A percentile compares a stretch with the other conserved stretches of the same genome.
Conservation (phyloP, 2,797 vertebrate genomes). For the Rhynchotus rufescens region DNA sequence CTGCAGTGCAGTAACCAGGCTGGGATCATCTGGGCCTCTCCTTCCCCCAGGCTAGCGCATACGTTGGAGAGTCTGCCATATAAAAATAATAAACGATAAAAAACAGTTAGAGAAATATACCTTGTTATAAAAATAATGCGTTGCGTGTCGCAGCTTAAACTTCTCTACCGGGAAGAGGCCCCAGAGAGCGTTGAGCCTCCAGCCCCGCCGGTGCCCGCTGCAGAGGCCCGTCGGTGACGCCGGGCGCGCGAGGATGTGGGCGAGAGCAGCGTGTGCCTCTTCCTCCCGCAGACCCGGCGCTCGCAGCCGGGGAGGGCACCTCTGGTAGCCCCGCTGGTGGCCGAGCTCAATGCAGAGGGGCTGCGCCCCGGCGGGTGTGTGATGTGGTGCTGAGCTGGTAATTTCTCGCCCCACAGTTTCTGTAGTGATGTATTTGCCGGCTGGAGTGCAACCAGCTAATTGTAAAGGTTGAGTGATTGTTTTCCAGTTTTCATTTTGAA, state of each 20-base stretch:
- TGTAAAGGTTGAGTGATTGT: constrained; percentile 29
- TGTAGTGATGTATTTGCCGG: background rate
- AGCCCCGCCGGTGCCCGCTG: background rate
- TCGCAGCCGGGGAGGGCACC: background rate
- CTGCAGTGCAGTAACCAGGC: fast-evolving
- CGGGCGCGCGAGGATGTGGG: background rate
- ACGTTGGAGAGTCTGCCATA: background rate
- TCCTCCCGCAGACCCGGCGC: no score
- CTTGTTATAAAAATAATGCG: no score
- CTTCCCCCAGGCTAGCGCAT: fast-evolving
- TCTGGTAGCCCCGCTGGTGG: background rate
- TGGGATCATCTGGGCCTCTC: background rate
- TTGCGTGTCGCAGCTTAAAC: background rate
- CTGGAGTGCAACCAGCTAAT: constrained; percentile 52
- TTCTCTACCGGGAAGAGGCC: background rate
- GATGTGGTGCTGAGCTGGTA: background rate
- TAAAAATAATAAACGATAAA: background rate
- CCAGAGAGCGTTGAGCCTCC: fast-evolving
- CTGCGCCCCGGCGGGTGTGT: background rate
- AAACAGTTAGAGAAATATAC: no score
- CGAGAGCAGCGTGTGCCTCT: background rate
- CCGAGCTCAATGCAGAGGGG: background rate
- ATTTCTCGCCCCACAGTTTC: constrained; percentile 24
- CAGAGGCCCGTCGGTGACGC: background rate
- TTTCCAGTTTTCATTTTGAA: constrained; percentile 67